Evolutionary conservation across 2,113 vertebrate genomes (phyloP).

Genomic region (Indicator indicator): DNA sequence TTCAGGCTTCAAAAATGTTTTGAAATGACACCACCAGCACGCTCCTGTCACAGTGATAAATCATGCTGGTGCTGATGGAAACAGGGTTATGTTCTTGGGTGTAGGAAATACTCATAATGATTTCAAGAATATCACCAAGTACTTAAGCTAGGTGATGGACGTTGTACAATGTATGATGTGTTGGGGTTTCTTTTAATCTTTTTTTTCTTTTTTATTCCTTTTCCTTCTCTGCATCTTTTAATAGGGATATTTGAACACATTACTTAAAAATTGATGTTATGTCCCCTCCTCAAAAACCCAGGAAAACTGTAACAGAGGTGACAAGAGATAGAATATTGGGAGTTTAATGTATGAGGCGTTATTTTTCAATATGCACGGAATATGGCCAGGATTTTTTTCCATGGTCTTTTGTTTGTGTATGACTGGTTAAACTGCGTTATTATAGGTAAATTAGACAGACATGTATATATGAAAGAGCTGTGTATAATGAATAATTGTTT

Average conservation of each 20-base stretch:
- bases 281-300: background rate
- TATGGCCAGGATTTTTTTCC: background rate
- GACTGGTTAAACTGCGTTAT: background rate
- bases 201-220: background rate
- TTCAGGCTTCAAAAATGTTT: background rate
- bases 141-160: background rate
- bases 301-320: background rate
- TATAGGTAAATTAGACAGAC: background rate
- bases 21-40: background rate
- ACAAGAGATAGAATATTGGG: background rate
- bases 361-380: background rate
- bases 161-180: background rate
- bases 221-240: background rate
- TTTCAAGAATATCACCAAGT: background rate
- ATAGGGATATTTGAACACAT: background rate
- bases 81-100: background rate
- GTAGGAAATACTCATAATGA: background rate
- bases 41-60: background rate
- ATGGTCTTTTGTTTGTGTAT: background rate
- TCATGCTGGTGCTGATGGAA: background rate
- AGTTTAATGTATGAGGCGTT: background rate
- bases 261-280: background rate
- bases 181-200: rapidly evolving
- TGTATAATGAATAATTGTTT: background rate
- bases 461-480: background rate